Conservation (phyloP, 2,888 invertebrate genomes). For the Epiblema foenella region DNA sequence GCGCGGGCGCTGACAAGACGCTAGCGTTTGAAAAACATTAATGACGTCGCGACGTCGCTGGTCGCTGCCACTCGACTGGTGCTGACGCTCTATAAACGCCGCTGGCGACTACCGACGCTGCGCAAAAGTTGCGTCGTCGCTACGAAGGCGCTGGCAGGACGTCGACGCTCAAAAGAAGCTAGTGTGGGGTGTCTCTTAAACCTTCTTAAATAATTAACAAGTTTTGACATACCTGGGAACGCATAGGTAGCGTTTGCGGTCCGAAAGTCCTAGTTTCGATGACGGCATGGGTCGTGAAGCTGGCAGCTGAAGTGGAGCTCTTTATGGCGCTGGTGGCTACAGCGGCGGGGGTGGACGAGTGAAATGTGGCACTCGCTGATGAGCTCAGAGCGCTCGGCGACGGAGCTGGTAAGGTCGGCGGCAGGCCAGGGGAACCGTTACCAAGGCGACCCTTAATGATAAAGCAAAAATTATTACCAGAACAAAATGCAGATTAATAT, state of each 20-base stretch:
- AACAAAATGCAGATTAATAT: no score
- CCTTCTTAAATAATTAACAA: background rate
- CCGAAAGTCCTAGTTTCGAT: constrained; percentile 80
- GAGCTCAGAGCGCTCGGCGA: constrained; percentile 87
- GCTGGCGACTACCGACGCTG: no score
- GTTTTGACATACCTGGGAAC: constrained; percentile 70
- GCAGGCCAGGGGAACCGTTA: constrained; percentile 86
- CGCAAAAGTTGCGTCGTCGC: no score
- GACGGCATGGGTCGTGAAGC: constrained; percentile 82
- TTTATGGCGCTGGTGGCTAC: constrained; percentile 75
- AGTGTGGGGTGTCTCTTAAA: no score
- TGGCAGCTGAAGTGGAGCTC: constrained; percentile 85
- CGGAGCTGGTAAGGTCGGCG: constrained; percentile 89
- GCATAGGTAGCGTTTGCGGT: constrained; percentile 79
- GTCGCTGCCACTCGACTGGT: no score
- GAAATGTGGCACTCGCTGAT: constrained; percentile 87
- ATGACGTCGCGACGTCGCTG: no score
- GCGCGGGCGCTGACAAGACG: no score
- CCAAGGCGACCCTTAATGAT: constrained; percentile 75
- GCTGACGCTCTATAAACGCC: no score
- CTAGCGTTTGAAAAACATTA: no score
- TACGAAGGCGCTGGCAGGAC: no score
- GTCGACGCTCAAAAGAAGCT: no score
- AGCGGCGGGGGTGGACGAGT: constrained; percentile 72
- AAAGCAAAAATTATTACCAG: background rate